phyloP scores from a whole-genome alignment of 2,113 vertebrate genomes.

The Columba janthina region DNA sequence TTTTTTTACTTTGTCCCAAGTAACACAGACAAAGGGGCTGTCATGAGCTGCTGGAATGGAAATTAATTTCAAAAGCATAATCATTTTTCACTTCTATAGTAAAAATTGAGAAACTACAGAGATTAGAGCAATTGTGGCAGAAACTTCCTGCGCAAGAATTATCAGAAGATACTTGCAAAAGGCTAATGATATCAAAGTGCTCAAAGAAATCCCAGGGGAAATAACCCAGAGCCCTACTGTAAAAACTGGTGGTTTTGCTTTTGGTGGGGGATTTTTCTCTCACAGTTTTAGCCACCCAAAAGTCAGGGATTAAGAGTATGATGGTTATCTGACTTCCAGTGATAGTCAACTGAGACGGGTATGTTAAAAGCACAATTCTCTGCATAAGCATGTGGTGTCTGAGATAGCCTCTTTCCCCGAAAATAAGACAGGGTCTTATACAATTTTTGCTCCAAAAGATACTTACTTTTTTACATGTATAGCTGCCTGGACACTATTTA shows the following conservation, averaged over 20 bases:
- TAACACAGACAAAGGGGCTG: slow-evolving; percentile 53
- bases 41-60: slow-evolving; percentile 27
- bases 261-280: background rate
- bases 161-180: background rate
- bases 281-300: background rate
- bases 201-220: background rate
- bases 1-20: background rate
- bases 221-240: background rate
- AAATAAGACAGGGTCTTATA: too few relatives aligned
- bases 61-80: slow-evolving; percentile 64
- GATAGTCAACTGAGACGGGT: background rate
- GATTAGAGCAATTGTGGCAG: slow-evolving; percentile 13
- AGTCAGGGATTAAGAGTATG: background rate
- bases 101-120: background rate
- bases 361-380: background rate
- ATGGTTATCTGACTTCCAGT: background rate
- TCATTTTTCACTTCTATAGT: slow-evolving; percentile 49
- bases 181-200: background rate
- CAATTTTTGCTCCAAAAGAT: too few relatives aligned
- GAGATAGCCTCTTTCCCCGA: background rate
- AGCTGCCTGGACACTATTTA: too few relatives aligned
- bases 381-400: background rate
- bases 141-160: background rate
- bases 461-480: too few relatives aligned
- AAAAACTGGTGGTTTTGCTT: background rate